Base-by-base conservation (phyloP, 2,113 vertebrate genomes). In the Austrofundulus limnaeus region DNA sequence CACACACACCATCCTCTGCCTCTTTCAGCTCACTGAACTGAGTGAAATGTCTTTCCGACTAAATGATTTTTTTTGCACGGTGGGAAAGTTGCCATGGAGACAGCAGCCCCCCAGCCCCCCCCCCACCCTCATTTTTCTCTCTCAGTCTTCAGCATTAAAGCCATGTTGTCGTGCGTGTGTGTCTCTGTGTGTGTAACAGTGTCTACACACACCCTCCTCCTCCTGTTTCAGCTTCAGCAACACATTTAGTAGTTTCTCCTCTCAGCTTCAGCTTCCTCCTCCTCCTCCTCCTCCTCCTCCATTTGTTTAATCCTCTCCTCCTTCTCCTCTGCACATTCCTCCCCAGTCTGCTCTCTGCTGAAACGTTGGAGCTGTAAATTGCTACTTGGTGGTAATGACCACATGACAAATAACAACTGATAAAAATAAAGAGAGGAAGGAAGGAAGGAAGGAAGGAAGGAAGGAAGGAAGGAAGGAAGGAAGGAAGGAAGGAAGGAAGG, bases 31-130 rank as follows among this genome's bases (percentile, higher is more conserved):
- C 91, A 91, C 83, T 92, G 88, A 91, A 87, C 91, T 89, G 87
- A 90, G 81, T 85, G 87, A 90, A 91, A 90, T 88, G 86, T 90
- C 89, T 91, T 92, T 91, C 87, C 77, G 70, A 86, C 88, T 88
- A 92, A 90, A 89, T 90, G 63, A 90, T 87, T 88, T 87, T 90
- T 88, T 90, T 86, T 82, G 72, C 86, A 78, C 72, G 50, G 72
- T 87, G 86, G 85, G 76, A 87, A 87, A 53, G 90, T 92, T 91
- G 86, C 90, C 87, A 90, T 92, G 91, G 92, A 89, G 91, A 92
- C 90, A 78, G 75, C 61, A 61, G 31, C 67, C 58, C 37, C 71
- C 16, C 50, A 41, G 23, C 50, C 39, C 19, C 38, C 16, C 25
- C 19, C 55, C 42, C 72, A n/a, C 75, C 23, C 71, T 16, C 59